Conservation (phyloP, 2,797 vertebrate genomes). For the Sciurus vulgaris region DNA sequence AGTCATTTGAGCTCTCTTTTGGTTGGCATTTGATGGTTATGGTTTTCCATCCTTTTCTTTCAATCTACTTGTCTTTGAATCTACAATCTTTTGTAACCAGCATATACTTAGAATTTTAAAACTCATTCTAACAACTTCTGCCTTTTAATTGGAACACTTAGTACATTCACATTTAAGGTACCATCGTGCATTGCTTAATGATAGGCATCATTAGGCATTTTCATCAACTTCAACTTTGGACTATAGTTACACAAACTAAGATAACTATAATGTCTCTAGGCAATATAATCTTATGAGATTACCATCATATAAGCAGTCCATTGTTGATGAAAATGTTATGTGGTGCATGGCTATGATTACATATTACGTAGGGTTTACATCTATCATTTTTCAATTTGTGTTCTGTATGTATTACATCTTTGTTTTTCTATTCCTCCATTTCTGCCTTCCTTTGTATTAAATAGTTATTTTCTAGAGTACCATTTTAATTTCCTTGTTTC, state of each 20-base stretch:
- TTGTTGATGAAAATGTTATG: neutral
- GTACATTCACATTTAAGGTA: neutral
- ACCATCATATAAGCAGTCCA: neutral
- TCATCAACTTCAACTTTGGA: too few relatives aligned
- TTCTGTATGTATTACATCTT: neutral
- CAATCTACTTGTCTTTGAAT: neutral
- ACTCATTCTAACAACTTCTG: neutral
- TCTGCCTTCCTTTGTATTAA: neutral
- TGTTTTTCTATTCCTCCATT: neutral
- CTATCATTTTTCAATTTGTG: neutral
- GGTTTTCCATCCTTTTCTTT: neutral
- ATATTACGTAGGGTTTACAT: neutral
- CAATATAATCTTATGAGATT: too few relatives aligned
- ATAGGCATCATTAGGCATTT: neutral
- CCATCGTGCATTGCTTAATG: neutral
- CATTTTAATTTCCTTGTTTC: neutral
- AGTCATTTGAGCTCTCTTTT: neutral
- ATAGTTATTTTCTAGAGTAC: neutral
- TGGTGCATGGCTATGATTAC: neutral
- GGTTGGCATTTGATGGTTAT: neutral
- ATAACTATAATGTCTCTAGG: too few relatives aligned
- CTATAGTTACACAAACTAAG: too few relatives aligned
- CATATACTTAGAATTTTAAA: neutral
- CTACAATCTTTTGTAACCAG: neutral
- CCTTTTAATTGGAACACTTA: neutral